Base-by-base conservation (phyloP, 2,113 vertebrate species). In the Oostethus manadensis region DNA sequence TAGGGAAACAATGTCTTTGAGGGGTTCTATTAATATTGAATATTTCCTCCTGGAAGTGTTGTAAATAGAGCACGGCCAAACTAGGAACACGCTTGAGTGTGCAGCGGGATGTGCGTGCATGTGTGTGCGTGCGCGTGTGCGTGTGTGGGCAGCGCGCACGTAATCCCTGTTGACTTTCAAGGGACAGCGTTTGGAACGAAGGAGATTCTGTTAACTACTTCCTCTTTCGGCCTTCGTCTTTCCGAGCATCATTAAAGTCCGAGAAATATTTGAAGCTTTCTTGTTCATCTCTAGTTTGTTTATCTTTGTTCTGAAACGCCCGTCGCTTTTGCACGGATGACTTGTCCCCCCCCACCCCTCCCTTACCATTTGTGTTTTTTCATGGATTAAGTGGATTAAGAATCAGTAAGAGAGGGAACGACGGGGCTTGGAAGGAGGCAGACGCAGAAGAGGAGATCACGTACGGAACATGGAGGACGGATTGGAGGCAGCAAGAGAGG, bases 381-480 rank as follows among this genome's bases (percentile, higher is more conserved):
- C 50, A 47, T 70, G 80, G 77, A 79, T 77, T 83, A 67, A 73
- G 64, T 56, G 70, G 75, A 82, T 82, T 86, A 74, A 71, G 47
- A 63, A 65, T 64, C 10, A 62, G 33, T 29, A n/a, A 58, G 40
- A 49, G 26, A 33, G 44, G 26, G 56, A 57, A 51, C 10, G 44
- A 49, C 17, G 33, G 46, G n/a, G 44, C 8, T 58, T 21, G 18
- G 35, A 44, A 44, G 18, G 44, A 46, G 13, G 51, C 13, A 40
- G 11, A 26, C 35, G 33, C 33, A 14, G 40, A 7, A 1, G 1
- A 61, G 40, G 26, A 54, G 21, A 43, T 42, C 22, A 20, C 45
- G 58, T 9, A 7, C 58, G 38, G 65, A 60, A 55, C 7, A 55
- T 38, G 16, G 20, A 58, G 62, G 56, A 55, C 20, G 47, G 26